These are phyloP conservation scores for Karalla daura DNA, from an alignment of 2,797 vertebrate genomes.

Conservation along the genomic window DNA sequence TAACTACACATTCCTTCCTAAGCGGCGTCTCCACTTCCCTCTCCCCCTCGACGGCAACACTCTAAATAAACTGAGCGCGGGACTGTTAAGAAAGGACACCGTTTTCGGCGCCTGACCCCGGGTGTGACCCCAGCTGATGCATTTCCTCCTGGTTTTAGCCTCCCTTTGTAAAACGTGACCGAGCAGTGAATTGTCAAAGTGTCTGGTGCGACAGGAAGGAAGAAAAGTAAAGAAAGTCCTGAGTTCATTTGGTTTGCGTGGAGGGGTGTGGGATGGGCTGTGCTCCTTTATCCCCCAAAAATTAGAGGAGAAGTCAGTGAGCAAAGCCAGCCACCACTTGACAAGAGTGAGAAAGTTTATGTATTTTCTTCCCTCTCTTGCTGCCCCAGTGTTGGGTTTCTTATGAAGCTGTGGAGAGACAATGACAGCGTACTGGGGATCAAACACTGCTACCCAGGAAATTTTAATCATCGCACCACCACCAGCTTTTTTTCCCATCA, in stretches of 20 bases:
- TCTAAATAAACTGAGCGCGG: slow-evolving; percentile 69
- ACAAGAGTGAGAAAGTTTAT: slow-evolving; percentile 74
- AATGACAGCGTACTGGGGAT: slow-evolving; percentile 70
- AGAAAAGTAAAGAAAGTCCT: slow-evolving; percentile 19
- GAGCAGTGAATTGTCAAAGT: slow-evolving; percentile 55
- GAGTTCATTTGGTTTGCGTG: slow-evolving; percentile 9
- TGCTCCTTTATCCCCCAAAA: slow-evolving; percentile 53
- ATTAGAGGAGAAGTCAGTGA: slow-evolving; percentile 70
- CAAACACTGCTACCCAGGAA: slow-evolving; percentile 74
- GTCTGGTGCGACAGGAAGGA: slow-evolving; percentile 27
- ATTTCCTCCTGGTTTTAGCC: slow-evolving; percentile 59
- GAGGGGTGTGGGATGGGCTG: background rate
- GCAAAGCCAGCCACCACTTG: slow-evolving; percentile 72
- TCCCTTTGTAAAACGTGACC: slow-evolving; percentile 53
- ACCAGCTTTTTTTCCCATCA: slow-evolving; percentile 69
- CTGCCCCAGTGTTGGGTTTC: slow-evolving; percentile 50
- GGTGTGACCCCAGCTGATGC: slow-evolving; percentile 46
- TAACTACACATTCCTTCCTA: slow-evolving; percentile 78
- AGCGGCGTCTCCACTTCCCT: slow-evolving; percentile 54
- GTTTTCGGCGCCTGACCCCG: slow-evolving; percentile 53
- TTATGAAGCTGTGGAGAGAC: slow-evolving; percentile 71
- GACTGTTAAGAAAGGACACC: slow-evolving; percentile 51
- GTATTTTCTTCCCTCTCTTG: slow-evolving; percentile 47
- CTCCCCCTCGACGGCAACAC: slow-evolving; percentile 43
- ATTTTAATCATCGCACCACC: slow-evolving; percentile 81